Base-by-base conservation (phyloP, 1,140 invertebrate genomes). In the Streblospio benedicti region DNA sequence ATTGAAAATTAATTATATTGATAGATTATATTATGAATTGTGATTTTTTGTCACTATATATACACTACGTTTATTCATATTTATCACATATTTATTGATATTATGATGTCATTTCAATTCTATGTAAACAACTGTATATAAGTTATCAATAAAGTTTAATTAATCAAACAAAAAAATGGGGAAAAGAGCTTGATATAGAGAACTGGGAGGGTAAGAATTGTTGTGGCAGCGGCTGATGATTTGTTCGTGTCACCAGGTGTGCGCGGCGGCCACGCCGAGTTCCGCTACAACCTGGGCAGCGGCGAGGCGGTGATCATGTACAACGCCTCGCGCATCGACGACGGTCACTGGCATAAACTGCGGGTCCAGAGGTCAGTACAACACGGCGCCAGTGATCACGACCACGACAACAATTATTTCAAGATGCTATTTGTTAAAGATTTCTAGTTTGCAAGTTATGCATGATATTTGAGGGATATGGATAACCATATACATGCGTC, bases 261-360 rank as follows among this genome's bases (percentile, higher is more conserved):
- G 84, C 88, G 68, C 80, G 86, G n/a, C 61, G 90, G 90, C 38
- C 84, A 81, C 67, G 79, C 86, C 3, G 80, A 84, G 68, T 78
- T 76, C 61, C 80, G 76, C 41, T 85, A 68, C 73, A 88, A 77
- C 82, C 85, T 78, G 86, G 89, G 63, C 84, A 87, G 69, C 85
- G 88, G 59, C 5, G 87, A 90, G 68, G 77, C 71, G 3, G 61
- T 71, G 35, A 85, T 95, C 16, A 81, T 85, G 59, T 91, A 91
- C 65, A 95, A 95, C 79, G 82, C 83, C 62, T 88, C 89, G n/a
- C 85, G 84, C 74, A 84, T 95, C 31, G 88, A 92, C 76, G 91
- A 96, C 77, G 91, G 91, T 54, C 81, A 90, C 38, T 96, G 92
- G 92, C 92, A 97, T 77, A 82, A 87, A 60, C 84, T 94, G 27